Base-by-base conservation (phyloP, 2,797 vertebrate genomes). In the Diceros bicornis region DNA sequence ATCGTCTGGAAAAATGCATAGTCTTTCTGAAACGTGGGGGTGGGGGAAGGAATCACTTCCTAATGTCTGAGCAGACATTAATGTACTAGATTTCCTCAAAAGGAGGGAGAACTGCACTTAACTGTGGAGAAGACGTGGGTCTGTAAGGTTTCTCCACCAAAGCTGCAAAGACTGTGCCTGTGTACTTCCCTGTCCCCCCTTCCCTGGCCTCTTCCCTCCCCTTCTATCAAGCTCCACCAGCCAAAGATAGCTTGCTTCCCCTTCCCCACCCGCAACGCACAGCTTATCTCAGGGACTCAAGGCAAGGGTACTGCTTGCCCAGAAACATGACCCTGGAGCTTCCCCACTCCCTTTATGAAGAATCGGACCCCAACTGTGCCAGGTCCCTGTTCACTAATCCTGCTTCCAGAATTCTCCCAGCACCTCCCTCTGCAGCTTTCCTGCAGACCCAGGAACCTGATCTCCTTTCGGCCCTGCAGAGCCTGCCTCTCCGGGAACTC, bases 401-500 rank as follows among this genome's bases (percentile, higher is more conserved):
- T 52, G 23, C 25, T 57, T 91, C 47, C 77, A 81, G n/a, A 83
- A 37, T 32, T 62, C 75, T 86, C 44, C 29, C 20, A 21, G 52
- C 16, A 29, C 12, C n/a, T 64, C 59, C 29, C 20, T 8, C 18
- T n/a, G 44, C 23, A 75, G 64, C 84, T 50, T 32, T 41, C 25
- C n/a, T 3, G 41, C 21, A 59, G 59, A 69, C 37, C 44, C 47
- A 44, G 44, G 32, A 61, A 69, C 59, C 50, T 9, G 66, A 47
- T 72, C 95, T 92, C 85, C 27, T 66, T 69, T 55, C 27, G 1
- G 18, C 23, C 69, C 57, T 4, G 0, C 20, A 57, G 34, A 72
- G 69, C 41, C 90, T 4, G 29, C 37, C 50, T 0, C 0, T 90
- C 62, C 0, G 10, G 97, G 98, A 98, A 79, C 96, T 98, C 97